Conservation (phyloP, 1,140 invertebrate genomes). For the Drosophila funebris region DNA sequence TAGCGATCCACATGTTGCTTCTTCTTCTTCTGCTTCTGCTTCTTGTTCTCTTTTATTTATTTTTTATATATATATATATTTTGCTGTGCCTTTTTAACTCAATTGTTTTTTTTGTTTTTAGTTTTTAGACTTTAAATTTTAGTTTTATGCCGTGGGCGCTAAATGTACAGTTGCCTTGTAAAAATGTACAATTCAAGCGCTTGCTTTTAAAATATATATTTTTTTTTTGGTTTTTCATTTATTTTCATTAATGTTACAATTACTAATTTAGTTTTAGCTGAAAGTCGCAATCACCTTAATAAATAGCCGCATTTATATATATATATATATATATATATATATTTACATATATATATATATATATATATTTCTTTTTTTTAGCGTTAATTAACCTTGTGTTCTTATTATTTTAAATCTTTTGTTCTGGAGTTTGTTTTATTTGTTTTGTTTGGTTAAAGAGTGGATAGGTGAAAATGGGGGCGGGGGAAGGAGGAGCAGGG, state of each 20-base stretch:
- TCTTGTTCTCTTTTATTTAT: constrained; percentile 47
- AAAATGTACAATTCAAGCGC: constrained; percentile 80
- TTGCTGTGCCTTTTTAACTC: constrained; percentile 71
- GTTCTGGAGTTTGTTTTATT: constrained; percentile 11
- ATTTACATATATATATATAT: constrained; percentile 24
- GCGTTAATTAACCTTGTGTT: constrained; percentile 76
- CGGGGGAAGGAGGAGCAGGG: not conserved
- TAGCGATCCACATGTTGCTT: constrained; percentile 49
- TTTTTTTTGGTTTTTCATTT: constrained; percentile 43
- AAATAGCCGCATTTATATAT: constrained; percentile 59
- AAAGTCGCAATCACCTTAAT: constrained; percentile 71
- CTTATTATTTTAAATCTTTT: constrained; percentile 62
- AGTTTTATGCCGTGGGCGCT: constrained; percentile 74
- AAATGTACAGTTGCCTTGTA: constrained; percentile 82
- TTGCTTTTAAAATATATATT: constrained; percentile 76
- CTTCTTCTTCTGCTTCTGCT: constrained; percentile 28
- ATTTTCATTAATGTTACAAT: constrained; percentile 60
- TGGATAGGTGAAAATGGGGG: not conserved
- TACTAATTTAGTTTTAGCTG: constrained; percentile 66
- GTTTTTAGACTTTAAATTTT: constrained; percentile 40
- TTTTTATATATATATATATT: constrained; percentile 53
- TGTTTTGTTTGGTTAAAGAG: constrained; percentile 1
- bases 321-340: constrained; percentile 14
- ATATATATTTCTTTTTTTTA: constrained; percentile 40
- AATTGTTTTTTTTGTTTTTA: constrained; percentile 54